Evolutionary conservation across 2,888 invertebrate genomes (phyloP).

Genomic region (Pachliopta kotzebuea): DNA sequence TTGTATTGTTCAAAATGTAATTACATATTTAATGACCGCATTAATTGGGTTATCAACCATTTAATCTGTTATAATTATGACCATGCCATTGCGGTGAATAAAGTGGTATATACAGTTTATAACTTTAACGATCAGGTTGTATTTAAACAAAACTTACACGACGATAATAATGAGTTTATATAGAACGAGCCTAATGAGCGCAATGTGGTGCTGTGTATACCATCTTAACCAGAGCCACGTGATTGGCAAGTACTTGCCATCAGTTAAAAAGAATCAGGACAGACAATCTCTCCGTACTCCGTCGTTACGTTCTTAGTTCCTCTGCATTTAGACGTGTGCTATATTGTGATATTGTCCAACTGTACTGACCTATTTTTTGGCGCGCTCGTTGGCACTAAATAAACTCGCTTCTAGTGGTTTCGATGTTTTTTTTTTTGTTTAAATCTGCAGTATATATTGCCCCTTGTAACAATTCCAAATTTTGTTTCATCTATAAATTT

Average conservation of each 20-base stretch:
- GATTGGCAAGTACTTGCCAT: too few species aligned
- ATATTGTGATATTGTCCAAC: constrained; percentile 19
- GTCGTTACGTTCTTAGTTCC: constrained; percentile 4
- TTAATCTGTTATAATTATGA: constrained; percentile 22
- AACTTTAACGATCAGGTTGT: not conserved
- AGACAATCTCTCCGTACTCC: not conserved
- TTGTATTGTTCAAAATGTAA: constrained; percentile 16
- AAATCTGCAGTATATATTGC: not conserved
- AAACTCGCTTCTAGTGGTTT: constrained; percentile 23
- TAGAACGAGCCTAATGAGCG: too few species aligned
- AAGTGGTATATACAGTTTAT: constrained; percentile 6
- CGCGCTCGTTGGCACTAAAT: constrained; percentile 19
- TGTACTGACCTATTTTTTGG: constrained; percentile 22
- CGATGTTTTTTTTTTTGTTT: constrained; percentile 5
- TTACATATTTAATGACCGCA: constrained; percentile 22
- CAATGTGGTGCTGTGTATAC: too few species aligned
- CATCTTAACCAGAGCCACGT: too few species aligned
- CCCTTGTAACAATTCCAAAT: not conserved
- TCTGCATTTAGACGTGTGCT: constrained; percentile 15
- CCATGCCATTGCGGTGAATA: constrained; percentile 14
- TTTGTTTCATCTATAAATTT: not conserved
- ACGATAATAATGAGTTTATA: too few species aligned
- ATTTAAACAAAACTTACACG: too few species aligned
- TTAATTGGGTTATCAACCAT: constrained; percentile 23
- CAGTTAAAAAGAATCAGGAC: not conserved